Base-by-base conservation (phyloP, 2,888 invertebrate genomes). In the Xanthia togata region DNA sequence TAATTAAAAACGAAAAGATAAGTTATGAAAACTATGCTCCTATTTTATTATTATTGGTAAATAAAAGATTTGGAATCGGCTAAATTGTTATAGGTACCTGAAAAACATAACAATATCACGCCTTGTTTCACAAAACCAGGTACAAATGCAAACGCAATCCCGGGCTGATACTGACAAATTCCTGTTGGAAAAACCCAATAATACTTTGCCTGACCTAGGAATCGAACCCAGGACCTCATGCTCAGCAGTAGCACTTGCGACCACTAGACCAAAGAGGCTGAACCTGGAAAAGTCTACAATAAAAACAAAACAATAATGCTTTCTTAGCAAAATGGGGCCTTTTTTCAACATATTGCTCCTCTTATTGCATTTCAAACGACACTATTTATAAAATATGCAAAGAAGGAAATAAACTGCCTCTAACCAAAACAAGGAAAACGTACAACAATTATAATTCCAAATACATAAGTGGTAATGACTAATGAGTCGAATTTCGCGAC, bases 351-450 rank as follows among this genome's bases (percentile, higher is more conserved):
- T 9, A 17, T 60, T 17, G 2, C 4, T 8, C 0, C 23, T 31
- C 17, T 67, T 41, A 26, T 44, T 53, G 14, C 50, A 64, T 44
- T 59, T 74, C 35, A 41, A 78, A 50, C n/a, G 31, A 41, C 31
- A 23, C 4, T 3, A 9, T 35, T 38, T 38, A 44, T 11, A 14
- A 78, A 68, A 68, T 31, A 68, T 31, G 0, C 26, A 62, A 1
- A 50, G 47, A 68, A 78, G 68, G 60, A 82, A 82, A 77, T 50
- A 23, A 78, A 57, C 14, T 14, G 5, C 17, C 17, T 26, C 23
- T 44, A 41, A n/a, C 2, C 67, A 82, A 62, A 85, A 81, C 76
- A 76, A 74, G 86, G 81, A 86, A 84, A 85, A 83, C 17, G 6
- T 53, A 59, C 1, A n/a, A 59, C 26, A 76, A 76, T 83, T 70